Percentiles rank a stretch among this genome's conserved stretches.
Evolutionary conservation across 2,113 vertebrate genomes (phyloP).

Genomic region (Lota lota): DNA sequence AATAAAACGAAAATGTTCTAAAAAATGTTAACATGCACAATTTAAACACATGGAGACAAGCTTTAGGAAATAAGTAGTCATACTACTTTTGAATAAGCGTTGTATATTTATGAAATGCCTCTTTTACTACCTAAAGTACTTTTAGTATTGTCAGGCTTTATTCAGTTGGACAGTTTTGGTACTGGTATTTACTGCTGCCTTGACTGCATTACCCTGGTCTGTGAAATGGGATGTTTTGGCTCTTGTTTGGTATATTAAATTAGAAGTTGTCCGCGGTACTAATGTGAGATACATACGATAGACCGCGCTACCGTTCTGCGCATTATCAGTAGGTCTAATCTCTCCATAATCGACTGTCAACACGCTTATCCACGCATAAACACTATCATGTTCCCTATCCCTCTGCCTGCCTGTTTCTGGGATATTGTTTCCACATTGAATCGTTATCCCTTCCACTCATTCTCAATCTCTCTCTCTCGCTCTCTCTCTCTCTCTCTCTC

Average conservation of each 20-base stretch:
- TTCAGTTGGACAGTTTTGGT: no score
- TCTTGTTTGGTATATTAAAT: background rate
- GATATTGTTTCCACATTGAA: slow-evolving; percentile 17
- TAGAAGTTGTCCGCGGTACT: background rate
- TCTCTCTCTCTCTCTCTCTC: no score
- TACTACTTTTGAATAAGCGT: no score
- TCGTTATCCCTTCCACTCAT: slow-evolving; percentile 6
- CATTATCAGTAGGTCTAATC: background rate
- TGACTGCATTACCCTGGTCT: no score
- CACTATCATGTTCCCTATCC: slow-evolving; percentile 3
- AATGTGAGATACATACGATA: background rate
- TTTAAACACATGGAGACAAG: background rate
- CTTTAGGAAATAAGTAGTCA: background rate
- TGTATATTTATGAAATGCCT: no score
- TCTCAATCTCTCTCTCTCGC: no score
- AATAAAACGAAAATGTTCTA: no score
- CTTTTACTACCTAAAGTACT: no score
- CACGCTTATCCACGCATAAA: slow-evolving; percentile 18
- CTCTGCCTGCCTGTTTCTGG: background rate
- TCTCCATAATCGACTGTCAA: slow-evolving; percentile 3
- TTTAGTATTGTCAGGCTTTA: no score
- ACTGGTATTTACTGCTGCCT: no score
- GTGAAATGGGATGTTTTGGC: background rate
- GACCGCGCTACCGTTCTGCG: background rate
- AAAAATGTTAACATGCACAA: no score